Percentiles rank a stretch among this genome's conserved stretches.
phyloP scores from a whole-genome alignment of 2,797 vertebrate genomes.

The Notolepis coatsorum region DNA sequence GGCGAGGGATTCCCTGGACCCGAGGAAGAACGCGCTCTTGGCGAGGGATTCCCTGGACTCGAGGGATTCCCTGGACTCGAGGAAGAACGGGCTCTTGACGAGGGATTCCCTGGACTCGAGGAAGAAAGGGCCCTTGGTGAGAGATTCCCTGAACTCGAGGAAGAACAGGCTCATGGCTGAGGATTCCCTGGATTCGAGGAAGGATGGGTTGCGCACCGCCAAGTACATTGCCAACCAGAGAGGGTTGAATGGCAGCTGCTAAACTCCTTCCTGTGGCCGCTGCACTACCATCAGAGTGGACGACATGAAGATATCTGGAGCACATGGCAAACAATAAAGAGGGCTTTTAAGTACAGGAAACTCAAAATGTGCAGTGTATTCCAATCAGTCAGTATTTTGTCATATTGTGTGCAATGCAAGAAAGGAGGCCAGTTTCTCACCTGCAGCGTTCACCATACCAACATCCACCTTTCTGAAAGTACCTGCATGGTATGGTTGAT shows the following conservation, averaged over 20 bases:
- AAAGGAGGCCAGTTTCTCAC: conserved; percentile 64
- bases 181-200: too few relatives aligned
- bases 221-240: conserved; percentile 14
- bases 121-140: conserved; percentile 30
- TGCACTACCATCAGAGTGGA: conserved; percentile 28
- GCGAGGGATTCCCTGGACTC: conserved; percentile 14
- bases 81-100: conserved; percentile 70
- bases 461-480: conserved; percentile 88
- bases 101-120: too few relatives aligned
- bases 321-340: neutral
- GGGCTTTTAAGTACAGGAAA: too few relatives aligned
- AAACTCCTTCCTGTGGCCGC: conserved; percentile 43
- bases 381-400: too few relatives aligned
- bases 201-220: conserved; percentile 14
- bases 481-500: conserved; percentile 79
- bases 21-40: conserved; percentile 36
- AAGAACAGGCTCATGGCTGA: conserved; percentile 70
- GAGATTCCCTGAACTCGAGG: conserved; percentile 18
- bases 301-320: conserved; percentile 82
- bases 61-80: too few relatives aligned
- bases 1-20: neutral
- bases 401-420: neutral
- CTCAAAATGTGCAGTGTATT: neutral
- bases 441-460: conserved; percentile 86
- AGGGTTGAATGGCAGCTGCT: conserved; percentile 52